These are phyloP conservation scores for Phyllopteryx taeniolatus DNA, from an alignment of 2,113 vertebrate genomes.

Conservation along the genomic window DNA sequence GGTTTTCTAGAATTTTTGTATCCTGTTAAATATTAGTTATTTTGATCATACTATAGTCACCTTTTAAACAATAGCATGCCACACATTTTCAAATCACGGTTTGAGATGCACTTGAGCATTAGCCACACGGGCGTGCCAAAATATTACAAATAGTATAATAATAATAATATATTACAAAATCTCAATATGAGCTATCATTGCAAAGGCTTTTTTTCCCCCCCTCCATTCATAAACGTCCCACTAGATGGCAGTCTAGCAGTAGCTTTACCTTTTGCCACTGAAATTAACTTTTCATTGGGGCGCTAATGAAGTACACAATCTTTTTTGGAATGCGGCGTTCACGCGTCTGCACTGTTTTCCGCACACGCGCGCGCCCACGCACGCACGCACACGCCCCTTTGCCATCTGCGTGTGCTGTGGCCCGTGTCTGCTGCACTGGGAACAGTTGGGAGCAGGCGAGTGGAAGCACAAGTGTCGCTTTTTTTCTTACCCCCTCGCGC, in stretches of 20 bases:
- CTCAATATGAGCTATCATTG: background rate
- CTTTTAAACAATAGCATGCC: too few relatives aligned
- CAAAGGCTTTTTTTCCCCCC: background rate
- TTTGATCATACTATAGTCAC: too few relatives aligned
- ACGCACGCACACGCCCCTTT: conserved; percentile 43
- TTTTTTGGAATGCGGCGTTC: conserved; percentile 10
- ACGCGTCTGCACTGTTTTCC: background rate
- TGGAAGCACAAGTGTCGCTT: conserved; percentile 55
- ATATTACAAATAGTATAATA: too few relatives aligned
- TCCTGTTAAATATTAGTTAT: too few relatives aligned
- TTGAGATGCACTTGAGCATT: too few relatives aligned
- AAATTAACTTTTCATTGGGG: background rate
- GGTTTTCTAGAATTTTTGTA: too few relatives aligned
- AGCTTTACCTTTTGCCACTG: background rate
- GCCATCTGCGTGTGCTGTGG: conserved; percentile 70
- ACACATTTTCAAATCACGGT: too few relatives aligned
- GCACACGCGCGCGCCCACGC: conserved; percentile 9
- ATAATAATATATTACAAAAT: too few relatives aligned
- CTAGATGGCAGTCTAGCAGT: conserved; percentile 3
- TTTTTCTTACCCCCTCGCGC: conserved; percentile 39
- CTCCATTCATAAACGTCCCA: background rate
- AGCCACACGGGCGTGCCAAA: too few relatives aligned
- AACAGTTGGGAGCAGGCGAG: conserved; percentile 57
- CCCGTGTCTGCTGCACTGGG: conserved; percentile 63
- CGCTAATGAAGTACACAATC: conserved; percentile 12